Base-by-base conservation (phyloP, 30 jellyfish, hydroid and myxozoan species). In the Aurelia coerulea region DNA sequence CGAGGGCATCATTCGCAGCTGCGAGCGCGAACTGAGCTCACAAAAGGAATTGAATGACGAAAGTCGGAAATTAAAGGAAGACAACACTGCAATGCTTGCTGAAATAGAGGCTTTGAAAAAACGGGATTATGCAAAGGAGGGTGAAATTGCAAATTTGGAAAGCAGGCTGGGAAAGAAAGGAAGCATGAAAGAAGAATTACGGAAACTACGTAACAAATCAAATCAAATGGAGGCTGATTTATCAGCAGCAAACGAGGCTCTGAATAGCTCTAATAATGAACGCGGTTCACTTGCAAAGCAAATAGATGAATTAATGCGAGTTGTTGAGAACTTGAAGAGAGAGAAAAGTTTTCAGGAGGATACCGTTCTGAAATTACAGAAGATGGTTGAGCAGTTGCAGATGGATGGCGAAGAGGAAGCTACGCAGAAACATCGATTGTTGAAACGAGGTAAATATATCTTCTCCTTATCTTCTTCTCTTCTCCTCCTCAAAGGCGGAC, bases 191-290 rank as follows among this genome's bases (percentile, higher is more conserved):
- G 51, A 73, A 16, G 64, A 84, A 17, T 31, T 66, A 5, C 50
- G 67, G 76, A 53, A 53, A 34, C 58, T 67, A 23, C 81, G 67
- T 7, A 59, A 84, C 23, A 70, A 35, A 50, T 31, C 62, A 12
- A 65, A 68, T 56, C 73, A 83, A 29, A 51, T 46, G 33, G 82
- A 49, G 42, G 82, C 87, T 3, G 19, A 17, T 2, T 64, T 74
- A 34, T 12, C 49, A 37, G 35, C 15, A 4, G 67, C 63, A 37
- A 75, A 51, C 17, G 84, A 63, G 11, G 53, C 17, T 29, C 37
- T 73, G 1, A 81, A 72, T 7, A 83, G 69, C 50, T 29, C 73
- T 59, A 34, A 60, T 2, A n/a, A 35, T 18, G 56, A 46, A 9
- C 56, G 56, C 2, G 8, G 13, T 46, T 46, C 8, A 9, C 56